Base-by-base conservation (phyloP, 2,888 invertebrate genomes). In the Monochamus alternatus region DNA sequence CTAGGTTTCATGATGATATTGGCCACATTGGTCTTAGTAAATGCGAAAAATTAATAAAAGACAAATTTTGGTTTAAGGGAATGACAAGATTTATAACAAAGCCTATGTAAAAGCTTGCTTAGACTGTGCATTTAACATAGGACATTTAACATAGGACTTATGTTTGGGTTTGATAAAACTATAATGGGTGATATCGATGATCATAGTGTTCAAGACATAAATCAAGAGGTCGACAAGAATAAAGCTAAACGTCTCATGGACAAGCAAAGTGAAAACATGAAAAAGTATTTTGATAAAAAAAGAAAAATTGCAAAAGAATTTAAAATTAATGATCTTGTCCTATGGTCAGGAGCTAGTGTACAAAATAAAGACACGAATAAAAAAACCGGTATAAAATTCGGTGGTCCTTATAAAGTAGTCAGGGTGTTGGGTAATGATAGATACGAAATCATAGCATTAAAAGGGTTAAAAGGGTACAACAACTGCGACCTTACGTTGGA, bases 1-100 rank as follows among this genome's bases (percentile, higher is more conserved):
- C 84, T 44, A 75, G 84, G 9, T 87, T 85, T 81, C 85, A 77
- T 22, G 22, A 22, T 22, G 22, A 22, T 22, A 22, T 22, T 22
- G 22, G 22, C 22, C 22, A 22, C 22, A 22, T 22, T 22, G 22
- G 22, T 1, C 22, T 22, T 0, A 22, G 22, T 22, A 22, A 22
- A 22, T 22, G 22, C 22, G 22, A 22, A 22, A 22, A 22, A 22
- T 22, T 22, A 22, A 22, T 22, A 22, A 22, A 22, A 22, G 22
- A 22, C 22, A 22, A 22, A 22, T 22, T 22, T 22, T 22, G 22
- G 22, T 22, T 22, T 22, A 22, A 22, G 22, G 22, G 22, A 22
- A 22, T 22, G 22, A 22, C 22, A 22, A 22, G 22, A 22, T 22
- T 22, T 22, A 74, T 69, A 52, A 70, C 60, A 74, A 74, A 74